Evolutionary conservation across 2,113 vertebrate genomes (phyloP), one percentile per base, ranked within the genome.

Genomic region (Burhinus bistriatus): DNA sequence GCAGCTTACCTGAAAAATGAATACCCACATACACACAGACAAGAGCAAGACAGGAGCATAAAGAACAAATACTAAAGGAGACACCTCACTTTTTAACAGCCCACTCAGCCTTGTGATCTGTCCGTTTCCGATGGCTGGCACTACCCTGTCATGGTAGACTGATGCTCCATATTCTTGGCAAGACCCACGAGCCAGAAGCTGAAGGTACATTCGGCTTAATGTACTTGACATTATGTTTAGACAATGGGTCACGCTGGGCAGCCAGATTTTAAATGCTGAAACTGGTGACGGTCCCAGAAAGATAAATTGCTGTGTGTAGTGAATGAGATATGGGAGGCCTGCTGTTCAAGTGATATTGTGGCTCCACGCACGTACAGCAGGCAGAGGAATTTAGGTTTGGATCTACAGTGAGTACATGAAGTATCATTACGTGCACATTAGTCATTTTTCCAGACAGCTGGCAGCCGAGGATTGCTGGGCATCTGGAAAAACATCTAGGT

Each of bases 1-100:
- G 25, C 49, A 49, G 49, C 49, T 49, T 49, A 49, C 21, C 49
- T 58, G 38, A 18, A 34, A 14, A 36, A 7, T 0, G 25, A 65
- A 55, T 16, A 25, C 8, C 22, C 61, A 9, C 5, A 6, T 9
- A 27, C 17, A 20, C 0, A 0, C 0, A 34, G 45, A 13, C 4
- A 8, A 66, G 36, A 55, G 15, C 14, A 30, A 62, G 49, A 15
- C 1, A 14, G 36, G 38, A n/a, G 2, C 5, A 6, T 2, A 21
- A 45, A 44, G 34, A 78, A 18, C 8, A 45, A 59, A 59, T 9
- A 0, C 49, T 9, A 7, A 15, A 36, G 29, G 29, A 80, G 18
- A 72, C 27, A 13, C 21, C 72, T 76, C 12, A 2, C 36, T 45
- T 62, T 34, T n/a, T 9, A 40, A 19, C 58, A 83, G 23, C 80